Conservation (phyloP, 2,888 invertebrate genomes). For the Agelastica alni region DNA sequence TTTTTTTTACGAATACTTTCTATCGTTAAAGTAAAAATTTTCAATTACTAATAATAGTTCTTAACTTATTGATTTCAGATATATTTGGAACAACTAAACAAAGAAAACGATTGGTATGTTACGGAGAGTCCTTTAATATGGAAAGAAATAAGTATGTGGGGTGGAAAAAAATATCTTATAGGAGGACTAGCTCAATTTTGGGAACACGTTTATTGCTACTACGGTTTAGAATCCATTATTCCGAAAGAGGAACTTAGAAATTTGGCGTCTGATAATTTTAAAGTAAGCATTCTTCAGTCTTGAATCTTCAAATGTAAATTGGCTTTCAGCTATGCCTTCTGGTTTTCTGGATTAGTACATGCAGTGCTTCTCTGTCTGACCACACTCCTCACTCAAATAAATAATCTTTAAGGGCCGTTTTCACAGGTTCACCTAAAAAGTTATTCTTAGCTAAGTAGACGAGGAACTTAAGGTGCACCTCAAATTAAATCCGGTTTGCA, state of each 20-base stretch:
- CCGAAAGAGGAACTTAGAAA: conserved; percentile 43
- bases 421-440: too few species aligned
- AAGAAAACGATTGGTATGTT: conserved; percentile 63
- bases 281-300: too few species aligned
- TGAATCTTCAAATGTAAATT: too few species aligned
- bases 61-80: conserved; percentile 47
- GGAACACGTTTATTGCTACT: conserved; percentile 66
- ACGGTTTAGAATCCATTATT: conserved; percentile 54
- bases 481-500: too few species aligned
- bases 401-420: too few species aligned
- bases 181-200: conserved; percentile 65
- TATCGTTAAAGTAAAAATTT: conserved; percentile 3
- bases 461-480: too few species aligned
- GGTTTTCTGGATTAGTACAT: too few species aligned
- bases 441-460: too few species aligned
- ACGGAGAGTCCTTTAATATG: conserved; percentile 63
- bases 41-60: too few species aligned
- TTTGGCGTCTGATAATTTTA: conserved; percentile 34
- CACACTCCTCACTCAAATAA: too few species aligned
- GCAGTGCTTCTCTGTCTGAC: too few species aligned
- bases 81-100: conserved; percentile 61
- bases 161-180: conserved; percentile 62
- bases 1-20: not conserved
- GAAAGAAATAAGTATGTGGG: conserved; percentile 63
- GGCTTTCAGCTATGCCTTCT: too few species aligned